Conservation (phyloP, 2,113 vertebrate species). For the Colossoma macropomum region DNA sequence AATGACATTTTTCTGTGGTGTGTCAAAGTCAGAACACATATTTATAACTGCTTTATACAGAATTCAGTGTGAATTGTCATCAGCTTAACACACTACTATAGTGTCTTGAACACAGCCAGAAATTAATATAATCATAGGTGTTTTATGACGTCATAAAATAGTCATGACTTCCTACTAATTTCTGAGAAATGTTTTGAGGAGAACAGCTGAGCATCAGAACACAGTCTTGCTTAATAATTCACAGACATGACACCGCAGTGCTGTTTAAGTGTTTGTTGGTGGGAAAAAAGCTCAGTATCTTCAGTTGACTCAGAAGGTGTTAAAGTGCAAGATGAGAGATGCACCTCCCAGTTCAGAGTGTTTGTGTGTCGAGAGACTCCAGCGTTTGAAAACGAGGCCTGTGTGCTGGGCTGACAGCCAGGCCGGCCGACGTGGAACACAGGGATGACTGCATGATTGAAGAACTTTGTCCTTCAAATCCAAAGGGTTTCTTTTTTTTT, state of each 20-base stretch:
- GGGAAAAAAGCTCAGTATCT: neutral
- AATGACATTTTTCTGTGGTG: too few species aligned
- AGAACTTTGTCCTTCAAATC: conserved; percentile 55
- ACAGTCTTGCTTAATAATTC: neutral
- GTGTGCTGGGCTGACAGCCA: neutral
- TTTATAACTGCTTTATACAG: too few species aligned
- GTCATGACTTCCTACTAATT: neutral
- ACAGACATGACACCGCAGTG: neutral
- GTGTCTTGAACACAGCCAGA: too few species aligned
- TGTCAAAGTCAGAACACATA: too few species aligned
- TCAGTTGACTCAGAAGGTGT: conserved; percentile 17
- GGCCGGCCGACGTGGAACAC: neutral
- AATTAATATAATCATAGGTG: too few species aligned
- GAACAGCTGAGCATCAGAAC: neutral
- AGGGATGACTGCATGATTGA: conserved; percentile 15
- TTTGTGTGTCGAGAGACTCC: conserved; percentile 7
- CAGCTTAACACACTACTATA: too few species aligned
- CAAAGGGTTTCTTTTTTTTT: conserved; percentile 16
- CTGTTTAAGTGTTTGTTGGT: neutral
- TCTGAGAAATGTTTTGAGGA: neutral
- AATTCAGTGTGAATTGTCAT: too few species aligned
- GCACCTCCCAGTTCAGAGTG: neutral
- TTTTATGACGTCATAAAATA: too few species aligned
- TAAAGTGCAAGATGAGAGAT: conserved; percentile 26
- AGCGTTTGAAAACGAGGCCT: conserved; percentile 30